Evolutionary conservation across 2,113 vertebrate genomes (phyloP), one percentile per base, ranked within the genome.

Genomic region (Heteronetta atricapilla): DNA sequence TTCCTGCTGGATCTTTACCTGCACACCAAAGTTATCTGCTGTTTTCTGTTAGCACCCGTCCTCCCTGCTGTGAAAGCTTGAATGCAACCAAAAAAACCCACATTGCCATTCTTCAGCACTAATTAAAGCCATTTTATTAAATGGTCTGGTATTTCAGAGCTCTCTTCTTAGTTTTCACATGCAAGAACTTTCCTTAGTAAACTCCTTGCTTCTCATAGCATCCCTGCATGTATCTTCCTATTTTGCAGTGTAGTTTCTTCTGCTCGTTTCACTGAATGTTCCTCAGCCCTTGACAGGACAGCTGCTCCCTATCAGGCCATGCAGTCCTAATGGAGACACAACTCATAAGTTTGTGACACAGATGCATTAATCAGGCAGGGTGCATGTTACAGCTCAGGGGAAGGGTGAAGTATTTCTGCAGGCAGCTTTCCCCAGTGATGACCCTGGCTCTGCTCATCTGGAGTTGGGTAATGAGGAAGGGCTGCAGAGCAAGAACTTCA

Each of bases 71-170:
- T 64, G 56, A 87, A 81, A 75, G 13, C 23, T 84, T 48, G 87
- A 72, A 60, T 1, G 0, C 8, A 60, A 63, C 4, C n/a, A 73
- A 28, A 19, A 50, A 46, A 3, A 44, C 1, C 10, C 10, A 23
- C 10, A 52, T 52, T 17, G 11, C 20, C 5, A 4, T 55, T 59
- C 40, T 66, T 48, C 5, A 19, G 13, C 4, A 34, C 25, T 22
- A 15, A 13, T 58, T 31, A 31, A 17, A 42, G 21, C 15, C 4
- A 23, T 44, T 80, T 77, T 86, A 63, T 34, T 40, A 52, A 90
- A 56, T 26, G 33, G 10, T 53, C 63, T 48, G 4, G 40, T 31
- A 53, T 76, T 21, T n/a, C 63, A 66, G 44, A 83, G 7, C 4
- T 4, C 16, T 12, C 13, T 77, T 21, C 26, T 58, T 63, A 10